phyloP scores from a whole-genome alignment of 2,113 vertebrate species.

The Myotis davidii region DNA sequence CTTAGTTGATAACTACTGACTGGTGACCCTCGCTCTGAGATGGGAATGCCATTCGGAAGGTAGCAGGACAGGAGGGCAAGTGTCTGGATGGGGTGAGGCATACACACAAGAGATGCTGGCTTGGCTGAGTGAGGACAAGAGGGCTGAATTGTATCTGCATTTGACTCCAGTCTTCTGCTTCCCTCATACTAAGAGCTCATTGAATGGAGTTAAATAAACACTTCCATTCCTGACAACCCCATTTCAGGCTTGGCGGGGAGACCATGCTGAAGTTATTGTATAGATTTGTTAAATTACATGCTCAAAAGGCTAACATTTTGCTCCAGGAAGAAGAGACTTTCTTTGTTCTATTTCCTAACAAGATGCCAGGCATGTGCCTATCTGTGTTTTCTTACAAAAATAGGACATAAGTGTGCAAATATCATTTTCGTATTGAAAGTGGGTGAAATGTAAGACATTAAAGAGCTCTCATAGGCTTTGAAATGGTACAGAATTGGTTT shows the following conservation, averaged over 20 bases:
- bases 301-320: neutral
- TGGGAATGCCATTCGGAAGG: rapidly evolving
- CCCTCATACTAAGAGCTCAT: rapidly evolving
- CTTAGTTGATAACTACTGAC: neutral
- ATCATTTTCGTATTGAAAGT: neutral
- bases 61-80: neutral
- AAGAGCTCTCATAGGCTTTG: neutral
- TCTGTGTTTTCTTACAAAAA: neutral
- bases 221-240: neutral
- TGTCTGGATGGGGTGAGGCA: neutral
- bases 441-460: neutral
- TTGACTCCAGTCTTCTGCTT: neutral
- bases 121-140: too few relatives aligned
- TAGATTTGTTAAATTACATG: neutral
- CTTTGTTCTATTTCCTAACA: neutral
- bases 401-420: neutral
- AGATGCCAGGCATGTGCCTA: neutral
- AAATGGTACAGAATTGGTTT: neutral
- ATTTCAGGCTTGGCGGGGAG: neutral
- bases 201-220: neutral
- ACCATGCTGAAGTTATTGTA: too few relatives aligned
- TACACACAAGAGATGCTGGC: rapidly evolving
- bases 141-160: rapidly evolving
- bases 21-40: neutral
- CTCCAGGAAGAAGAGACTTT: neutral